These are phyloP conservation scores for Scophthalmus maximus DNA, from an alignment of 2,113 vertebrate species.

Conservation along the genomic window DNA sequence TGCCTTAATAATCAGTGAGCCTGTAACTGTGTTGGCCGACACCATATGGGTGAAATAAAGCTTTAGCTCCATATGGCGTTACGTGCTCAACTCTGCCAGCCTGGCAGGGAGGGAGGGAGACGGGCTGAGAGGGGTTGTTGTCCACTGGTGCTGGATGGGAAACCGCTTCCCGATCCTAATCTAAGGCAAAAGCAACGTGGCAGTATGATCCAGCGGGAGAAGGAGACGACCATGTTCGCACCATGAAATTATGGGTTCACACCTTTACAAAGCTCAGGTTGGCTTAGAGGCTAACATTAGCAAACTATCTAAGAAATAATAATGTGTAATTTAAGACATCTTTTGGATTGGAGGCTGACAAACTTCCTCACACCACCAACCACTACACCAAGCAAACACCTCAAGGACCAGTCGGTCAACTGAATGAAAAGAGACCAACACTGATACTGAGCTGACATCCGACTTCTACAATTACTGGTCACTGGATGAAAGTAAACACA, in stretches of 20 bases:
- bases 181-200: background rate
- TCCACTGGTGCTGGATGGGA: slow-evolving; percentile 9
- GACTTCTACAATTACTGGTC: background rate
- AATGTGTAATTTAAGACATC: too few species aligned
- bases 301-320: background rate
- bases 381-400: background rate
- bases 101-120: background rate
- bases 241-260: background rate
- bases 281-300: too few species aligned
- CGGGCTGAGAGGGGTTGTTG: background rate
- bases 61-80: slow-evolving; percentile 47
- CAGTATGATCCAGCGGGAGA: too few species aligned
- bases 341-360: background rate
- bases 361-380: background rate
- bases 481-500: background rate
- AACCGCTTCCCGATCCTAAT: slow-evolving; percentile 15
- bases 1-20: slow-evolving; percentile 54
- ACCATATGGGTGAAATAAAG: slow-evolving; percentile 73
- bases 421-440: background rate
- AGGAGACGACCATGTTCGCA: background rate
- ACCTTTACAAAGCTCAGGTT: background rate
- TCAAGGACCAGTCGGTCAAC: background rate
- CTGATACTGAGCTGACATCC: background rate
- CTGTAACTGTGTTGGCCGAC: slow-evolving; percentile 27
- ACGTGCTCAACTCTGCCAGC: slow-evolving; percentile 28